Evolutionary conservation across 2,797 vertebrate species (phyloP), one percentile per base, ranked within the genome.

Genomic region (Ataeniobius toweri): DNA sequence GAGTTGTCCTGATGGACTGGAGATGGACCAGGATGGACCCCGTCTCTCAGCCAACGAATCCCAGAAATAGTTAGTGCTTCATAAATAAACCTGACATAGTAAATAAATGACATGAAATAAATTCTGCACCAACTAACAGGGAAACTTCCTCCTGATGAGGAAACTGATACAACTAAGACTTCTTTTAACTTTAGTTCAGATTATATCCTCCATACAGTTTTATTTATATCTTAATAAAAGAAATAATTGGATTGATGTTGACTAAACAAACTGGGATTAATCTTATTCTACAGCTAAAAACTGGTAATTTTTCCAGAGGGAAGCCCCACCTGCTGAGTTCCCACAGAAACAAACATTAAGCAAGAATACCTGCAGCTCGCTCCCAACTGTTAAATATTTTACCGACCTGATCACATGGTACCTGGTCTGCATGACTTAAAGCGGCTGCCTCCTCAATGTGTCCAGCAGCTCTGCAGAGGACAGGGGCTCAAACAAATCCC

Each of bases 381-480:
- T 75, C 69, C 53, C 46, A 31, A 75, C 59, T 84, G 74, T 9
- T 93, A 48, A 92, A 92, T 94, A 87, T 89, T 92, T 85, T 0
- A 93, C 78, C 59, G 22, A 26, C 6, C 51, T 16, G 81, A 63
- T 92, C 90, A 91, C 88, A 72, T 85, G 89, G 7, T 46, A 3
- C 76, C 86, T 63, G 80, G 71, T 81, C 77, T 81, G 50, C 76
- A 71, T 44, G 67, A 46, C 77, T 76, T 72, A 77, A 85, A 39
- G 3, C 58, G 1, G 71, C 44, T 48, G 20, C 46, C 75, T 73
- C 70, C 55, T 71, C 80, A 24, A 26, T 51, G 44, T 72, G 76
- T 75, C 76, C 77, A 70, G 46, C 61, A 56, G 75, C 41, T 81
- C 58, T 51, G 26, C 73, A 51, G 31, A 73, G 39, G 76, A 89